Base-by-base conservation (phyloP, 1,140 invertebrate species). In the Hesperophylax magnus region DNA sequence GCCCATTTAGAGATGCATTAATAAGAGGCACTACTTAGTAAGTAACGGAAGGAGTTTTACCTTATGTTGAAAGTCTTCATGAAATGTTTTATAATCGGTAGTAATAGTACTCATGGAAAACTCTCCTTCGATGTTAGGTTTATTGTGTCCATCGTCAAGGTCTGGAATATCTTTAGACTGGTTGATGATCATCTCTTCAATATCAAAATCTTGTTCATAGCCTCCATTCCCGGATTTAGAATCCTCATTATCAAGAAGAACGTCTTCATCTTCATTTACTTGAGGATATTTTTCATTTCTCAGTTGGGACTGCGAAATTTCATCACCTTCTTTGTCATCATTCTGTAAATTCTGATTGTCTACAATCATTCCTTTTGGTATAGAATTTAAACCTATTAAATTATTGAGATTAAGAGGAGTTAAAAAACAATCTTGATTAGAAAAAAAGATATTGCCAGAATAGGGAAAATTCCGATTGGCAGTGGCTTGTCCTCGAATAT, bases 61-160 rank as follows among this genome's bases (percentile, higher is more conserved):
- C 89, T 90, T 90, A 34, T 75, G 83, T 65, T 89, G 84, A 85
- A 87, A 89, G 69, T 89, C 89, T 85, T 90, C 89, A 84, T 88
- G 88, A 27, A 90, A 87, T 9, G 89, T 90, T 81, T 89, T 90
- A 84, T 90, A 90, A 15, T 90, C 89, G 52, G 89, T 90, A 5
- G 88, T 89, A 82, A 90, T 67, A 15, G 89, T 90, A 81, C 86
- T 89, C 34, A 89, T 86, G 31, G 89, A 89, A 63, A 86, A 85
- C 31, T 86, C 86, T 31, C 88, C 87, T 72, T 90, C 89, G 6
- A 85, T 85, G 20, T 82, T 82, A 69, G 88, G 85, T n/a, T 88
- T 88, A 80, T 89, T 89, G 27, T 85, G 84, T 15, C 85, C 86
- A 34, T 82, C 85, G 15, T 81, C 82, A 14, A 84, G 84, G 15